These are phyloP conservation scores for Brachionus plicatilis DNA, from an alignment of 1,140 invertebrate genomes.

Conservation along the genomic window DNA sequence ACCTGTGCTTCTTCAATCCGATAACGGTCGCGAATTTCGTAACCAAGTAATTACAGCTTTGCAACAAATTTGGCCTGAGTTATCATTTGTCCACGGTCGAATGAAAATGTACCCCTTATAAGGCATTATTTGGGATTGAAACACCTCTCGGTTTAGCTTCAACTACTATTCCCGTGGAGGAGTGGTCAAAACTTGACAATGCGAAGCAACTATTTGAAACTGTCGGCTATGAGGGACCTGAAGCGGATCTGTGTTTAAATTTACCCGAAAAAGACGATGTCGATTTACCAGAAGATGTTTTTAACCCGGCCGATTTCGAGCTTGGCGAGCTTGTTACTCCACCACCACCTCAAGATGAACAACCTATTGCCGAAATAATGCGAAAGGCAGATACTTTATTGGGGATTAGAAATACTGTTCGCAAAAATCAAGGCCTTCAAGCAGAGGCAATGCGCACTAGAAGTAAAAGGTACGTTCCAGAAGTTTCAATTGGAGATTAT, in stretches of 20 bases:
- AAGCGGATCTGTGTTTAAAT: too few relatives aligned
- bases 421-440: neutral
- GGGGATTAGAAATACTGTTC: neutral
- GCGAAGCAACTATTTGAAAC: too few relatives aligned
- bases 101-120: neutral
- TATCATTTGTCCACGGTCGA: too few relatives aligned
- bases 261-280: neutral
- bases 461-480: too few relatives aligned
- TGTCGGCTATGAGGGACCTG: too few relatives aligned
- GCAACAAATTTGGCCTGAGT: slow-evolving; percentile 39
- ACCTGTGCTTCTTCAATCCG: slow-evolving; percentile 43
- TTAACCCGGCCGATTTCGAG: too few relatives aligned
- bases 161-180: neutral
- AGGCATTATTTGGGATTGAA: neutral
- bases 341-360: too few relatives aligned
- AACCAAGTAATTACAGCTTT: slow-evolving; percentile 42
- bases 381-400: too few relatives aligned
- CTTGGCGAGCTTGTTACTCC: too few relatives aligned
- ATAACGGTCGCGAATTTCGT: slow-evolving; percentile 45
- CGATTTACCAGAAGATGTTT: neutral
- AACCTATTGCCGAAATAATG: too few relatives aligned
- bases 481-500: neutral
- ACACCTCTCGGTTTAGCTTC: neutral
- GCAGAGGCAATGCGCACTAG: too few relatives aligned
- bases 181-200: too few relatives aligned